Conservation (phyloP, 2,888 invertebrate genomes). For the Melieria picta region DNA sequence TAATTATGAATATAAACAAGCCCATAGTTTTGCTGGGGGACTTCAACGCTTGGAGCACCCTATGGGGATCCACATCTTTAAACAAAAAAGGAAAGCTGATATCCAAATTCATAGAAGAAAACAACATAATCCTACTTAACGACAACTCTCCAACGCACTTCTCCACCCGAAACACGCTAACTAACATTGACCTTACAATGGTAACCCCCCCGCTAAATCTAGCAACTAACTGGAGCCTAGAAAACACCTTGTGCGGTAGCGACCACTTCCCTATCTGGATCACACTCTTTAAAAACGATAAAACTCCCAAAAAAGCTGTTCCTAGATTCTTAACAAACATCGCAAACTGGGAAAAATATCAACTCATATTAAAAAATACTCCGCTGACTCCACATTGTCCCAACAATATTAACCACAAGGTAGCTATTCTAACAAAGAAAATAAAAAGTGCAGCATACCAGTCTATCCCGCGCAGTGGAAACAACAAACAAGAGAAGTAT, state of each 20-base stretch:
- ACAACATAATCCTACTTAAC: constrained; percentile 8
- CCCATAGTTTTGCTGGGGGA: constrained; percentile 8
- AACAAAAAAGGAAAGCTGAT: constrained; percentile 13
- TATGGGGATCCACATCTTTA: constrained; percentile 12
- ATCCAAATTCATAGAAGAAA: constrained; percentile 1
- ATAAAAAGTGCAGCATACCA: neutral
- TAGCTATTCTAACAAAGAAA: neutral
- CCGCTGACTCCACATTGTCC: neutral
- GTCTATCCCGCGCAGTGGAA: neutral
- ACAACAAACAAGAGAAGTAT: too few species aligned
- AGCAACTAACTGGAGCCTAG: neutral
- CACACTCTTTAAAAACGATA: neutral
- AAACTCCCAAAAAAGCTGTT: neutral
- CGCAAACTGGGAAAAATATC: constrained; percentile 1
- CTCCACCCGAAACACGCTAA: neutral
- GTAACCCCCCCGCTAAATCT: constrained; percentile 7
- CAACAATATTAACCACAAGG: constrained; percentile 3
- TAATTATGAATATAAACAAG: neutral
- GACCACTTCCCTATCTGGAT: constrained; percentile 15
- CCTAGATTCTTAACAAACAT: neutral
- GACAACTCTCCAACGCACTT: constrained; percentile 23
- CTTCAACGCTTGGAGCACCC: constrained; percentile 14
- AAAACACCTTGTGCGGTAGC: constrained; percentile 6
- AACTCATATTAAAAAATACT: neutral
- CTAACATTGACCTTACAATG: constrained; percentile 10